phyloP scores from a whole-genome alignment of 2,113 vertebrate genomes.

The Sterna hirundo region DNA sequence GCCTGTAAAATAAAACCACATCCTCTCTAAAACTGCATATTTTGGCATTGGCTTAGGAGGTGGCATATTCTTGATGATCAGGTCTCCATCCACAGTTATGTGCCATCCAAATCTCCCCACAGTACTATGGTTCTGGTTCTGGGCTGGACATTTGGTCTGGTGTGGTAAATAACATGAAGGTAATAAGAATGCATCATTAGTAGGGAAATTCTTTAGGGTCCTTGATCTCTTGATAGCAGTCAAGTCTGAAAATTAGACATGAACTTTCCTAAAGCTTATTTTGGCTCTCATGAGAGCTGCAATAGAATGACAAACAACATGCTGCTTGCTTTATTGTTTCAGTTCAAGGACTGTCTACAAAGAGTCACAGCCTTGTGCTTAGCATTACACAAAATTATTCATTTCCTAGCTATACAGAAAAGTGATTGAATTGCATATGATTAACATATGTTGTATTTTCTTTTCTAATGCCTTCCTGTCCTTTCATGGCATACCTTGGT shows the following conservation, averaged over 20 bases:
- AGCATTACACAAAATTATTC: conserved; percentile 26
- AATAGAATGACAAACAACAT: background rate
- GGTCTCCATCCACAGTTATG: background rate
- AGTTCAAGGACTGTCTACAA: conserved; percentile 38
- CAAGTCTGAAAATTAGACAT: background rate
- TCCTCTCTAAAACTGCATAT: background rate
- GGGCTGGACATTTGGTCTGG: background rate
- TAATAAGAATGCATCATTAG: background rate
- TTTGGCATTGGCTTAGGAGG: background rate
- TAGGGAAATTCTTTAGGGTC: background rate
- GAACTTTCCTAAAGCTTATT: conserved; percentile 10
- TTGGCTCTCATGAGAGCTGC: background rate
- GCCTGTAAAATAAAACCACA: background rate
- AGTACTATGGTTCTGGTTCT: background rate
- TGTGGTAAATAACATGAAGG: background rate
- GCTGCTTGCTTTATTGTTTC: conserved; percentile 29
- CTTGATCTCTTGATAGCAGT: background rate
- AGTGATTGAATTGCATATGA: conserved; percentile 27
- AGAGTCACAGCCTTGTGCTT: background rate
- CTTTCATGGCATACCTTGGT: background rate
- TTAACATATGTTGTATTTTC: conserved; percentile 31
- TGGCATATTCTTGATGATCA: background rate
- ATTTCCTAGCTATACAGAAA: conserved; percentile 21
- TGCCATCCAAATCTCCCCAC: background rate
- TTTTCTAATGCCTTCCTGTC: background rate